phyloP scores from a whole-genome alignment of 1,140 invertebrate species.

The Drosophila arawakana region DNA sequence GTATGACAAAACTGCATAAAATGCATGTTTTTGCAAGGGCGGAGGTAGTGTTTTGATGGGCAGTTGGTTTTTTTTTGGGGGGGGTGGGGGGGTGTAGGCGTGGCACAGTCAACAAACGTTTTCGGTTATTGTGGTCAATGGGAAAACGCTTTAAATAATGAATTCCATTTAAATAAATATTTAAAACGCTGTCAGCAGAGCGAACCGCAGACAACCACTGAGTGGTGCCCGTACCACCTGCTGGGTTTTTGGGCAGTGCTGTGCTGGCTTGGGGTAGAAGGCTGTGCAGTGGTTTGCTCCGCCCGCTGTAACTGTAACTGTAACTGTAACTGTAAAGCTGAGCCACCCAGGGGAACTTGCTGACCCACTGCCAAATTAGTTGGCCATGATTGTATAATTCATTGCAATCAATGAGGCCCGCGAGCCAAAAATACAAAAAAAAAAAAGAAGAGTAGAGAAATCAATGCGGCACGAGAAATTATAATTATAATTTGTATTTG shows the following conservation, averaged over 20 bases:
- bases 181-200: slow-evolving; percentile 75
- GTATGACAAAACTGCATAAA: background rate
- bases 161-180: slow-evolving; percentile 79
- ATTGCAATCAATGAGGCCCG: slow-evolving; percentile 48
- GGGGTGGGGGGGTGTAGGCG: background rate
- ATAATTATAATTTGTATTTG: slow-evolving; percentile 74
- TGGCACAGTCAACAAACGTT: slow-evolving; percentile 63
- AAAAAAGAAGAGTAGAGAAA: background rate
- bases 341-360: slow-evolving; percentile 20
- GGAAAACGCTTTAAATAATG: slow-evolving; percentile 81
- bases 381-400: slow-evolving; percentile 57
- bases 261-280: background rate
- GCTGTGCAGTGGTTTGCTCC: too few species aligned
- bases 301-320: background rate
- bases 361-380: slow-evolving; percentile 52
- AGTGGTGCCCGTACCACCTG: background rate
- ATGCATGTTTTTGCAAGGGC: background rate
- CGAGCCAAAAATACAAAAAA: slow-evolving; percentile 32
- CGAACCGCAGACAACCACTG: slow-evolving; percentile 21
- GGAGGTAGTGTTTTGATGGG: background rate
- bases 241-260: background rate
- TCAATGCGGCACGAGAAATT: slow-evolving; percentile 71
- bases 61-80: background rate
- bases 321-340: slow-evolving; percentile 3
- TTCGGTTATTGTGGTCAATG: slow-evolving; percentile 80